Conservation (phyloP, 1,140 invertebrate genomes). For the Planococcus citri region DNA sequence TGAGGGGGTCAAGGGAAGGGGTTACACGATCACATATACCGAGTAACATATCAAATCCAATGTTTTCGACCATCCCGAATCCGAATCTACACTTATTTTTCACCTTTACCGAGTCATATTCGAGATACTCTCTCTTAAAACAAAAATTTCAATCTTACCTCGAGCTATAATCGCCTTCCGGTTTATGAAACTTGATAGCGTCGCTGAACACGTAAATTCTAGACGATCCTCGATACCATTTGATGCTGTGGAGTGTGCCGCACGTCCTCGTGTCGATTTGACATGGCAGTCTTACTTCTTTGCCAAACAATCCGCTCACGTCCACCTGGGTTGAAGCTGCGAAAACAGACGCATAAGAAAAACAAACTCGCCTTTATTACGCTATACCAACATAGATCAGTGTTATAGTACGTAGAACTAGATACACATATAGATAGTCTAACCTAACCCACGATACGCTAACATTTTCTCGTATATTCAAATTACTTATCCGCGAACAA, state of each 20-base stretch:
- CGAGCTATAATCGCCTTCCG: slow-evolving; percentile 58
- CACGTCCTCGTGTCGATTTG: slow-evolving; percentile 60
- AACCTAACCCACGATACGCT: not conserved
- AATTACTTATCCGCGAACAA: not conserved
- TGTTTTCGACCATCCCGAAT: no score
- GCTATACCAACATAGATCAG: no score
- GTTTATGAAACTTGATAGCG: slow-evolving; percentile 50
- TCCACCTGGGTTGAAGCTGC: slow-evolving; percentile 27
- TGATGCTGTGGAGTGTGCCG: slow-evolving; percentile 71
- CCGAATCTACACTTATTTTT: no score
- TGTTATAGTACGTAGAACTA: no score
- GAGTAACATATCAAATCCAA: no score
- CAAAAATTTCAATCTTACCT: no score
- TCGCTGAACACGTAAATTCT: slow-evolving; percentile 76
- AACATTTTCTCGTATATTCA: not conserved
- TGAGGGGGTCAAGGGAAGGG: no score
- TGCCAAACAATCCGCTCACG: slow-evolving; percentile 41
- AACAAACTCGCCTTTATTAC: no score
- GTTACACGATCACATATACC: no score
- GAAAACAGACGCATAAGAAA: not conserved
- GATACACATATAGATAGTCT: no score
- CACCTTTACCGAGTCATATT: no score
- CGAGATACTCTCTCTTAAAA: no score
- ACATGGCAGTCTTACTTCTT: slow-evolving; percentile 58
- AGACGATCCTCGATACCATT: slow-evolving; percentile 71